Percentiles rank a stretch among this genome's conserved stretches.
These are phyloP conservation scores for Agraylea sexmaculata DNA, from an alignment of 1,140 invertebrate genomes.

Conservation along the genomic window DNA sequence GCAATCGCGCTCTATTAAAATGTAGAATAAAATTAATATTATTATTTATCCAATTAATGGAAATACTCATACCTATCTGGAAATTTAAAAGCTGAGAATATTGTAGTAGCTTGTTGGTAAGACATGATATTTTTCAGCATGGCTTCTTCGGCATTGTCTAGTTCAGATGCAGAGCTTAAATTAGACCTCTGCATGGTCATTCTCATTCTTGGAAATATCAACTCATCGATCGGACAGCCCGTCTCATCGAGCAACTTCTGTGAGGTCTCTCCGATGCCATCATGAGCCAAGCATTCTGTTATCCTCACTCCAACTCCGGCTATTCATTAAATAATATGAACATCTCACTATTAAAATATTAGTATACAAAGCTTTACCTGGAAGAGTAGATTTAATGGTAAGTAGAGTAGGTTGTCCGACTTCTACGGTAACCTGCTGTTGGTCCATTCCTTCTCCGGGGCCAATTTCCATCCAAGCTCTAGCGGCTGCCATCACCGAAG, in stretches of 20 bases:
- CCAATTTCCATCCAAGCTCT: slow-evolving; percentile 61
- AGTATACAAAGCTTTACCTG: slow-evolving; percentile 33
- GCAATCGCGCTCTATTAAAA: slow-evolving; percentile 56
- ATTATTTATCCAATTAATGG: no score
- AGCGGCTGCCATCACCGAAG: slow-evolving; percentile 34
- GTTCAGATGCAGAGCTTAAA: slow-evolving; percentile 24
- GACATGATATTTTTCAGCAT: slow-evolving; percentile 40
- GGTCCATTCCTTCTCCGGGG: slow-evolving; percentile 33
- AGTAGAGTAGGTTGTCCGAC: slow-evolving; percentile 60
- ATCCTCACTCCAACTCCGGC: slow-evolving; percentile 57
- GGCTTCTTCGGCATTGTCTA: slow-evolving; percentile 25
- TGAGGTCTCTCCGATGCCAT: slow-evolving; percentile 56
- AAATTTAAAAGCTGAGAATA: slow-evolving; percentile 69
- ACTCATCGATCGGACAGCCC: slow-evolving; percentile 58
- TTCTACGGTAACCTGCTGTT: slow-evolving; percentile 43
- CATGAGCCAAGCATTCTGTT: slow-evolving; percentile 60
- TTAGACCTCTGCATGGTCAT: slow-evolving; percentile 30
- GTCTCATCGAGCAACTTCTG: slow-evolving; percentile 56
- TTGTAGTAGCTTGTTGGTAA: slow-evolving; percentile 46
- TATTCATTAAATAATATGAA: slow-evolving; percentile 25
- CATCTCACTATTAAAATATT: neutral
- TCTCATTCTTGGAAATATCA: slow-evolving; percentile 44
- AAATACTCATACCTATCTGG: no score
- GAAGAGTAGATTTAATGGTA: slow-evolving; percentile 53
- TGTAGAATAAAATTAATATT: no score